Conservation (phyloP, 1,140 invertebrate genomes). For the Paraescarpia echinospica region DNA sequence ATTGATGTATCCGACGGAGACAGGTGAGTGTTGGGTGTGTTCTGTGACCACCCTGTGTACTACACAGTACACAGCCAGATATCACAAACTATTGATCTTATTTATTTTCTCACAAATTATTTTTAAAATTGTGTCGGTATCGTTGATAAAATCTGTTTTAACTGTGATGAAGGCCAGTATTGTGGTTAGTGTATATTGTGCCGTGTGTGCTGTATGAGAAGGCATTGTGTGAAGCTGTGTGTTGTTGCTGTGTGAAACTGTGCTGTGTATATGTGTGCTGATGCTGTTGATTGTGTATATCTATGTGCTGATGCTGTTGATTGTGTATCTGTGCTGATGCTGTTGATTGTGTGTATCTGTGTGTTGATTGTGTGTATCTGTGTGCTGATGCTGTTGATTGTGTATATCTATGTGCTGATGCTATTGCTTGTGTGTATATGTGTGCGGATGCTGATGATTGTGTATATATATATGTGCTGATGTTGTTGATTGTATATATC, state of each 20-base stretch:
- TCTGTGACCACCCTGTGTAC: too few relatives aligned
- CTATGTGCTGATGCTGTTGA: neutral
- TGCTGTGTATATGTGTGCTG: neutral
- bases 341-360: neutral
- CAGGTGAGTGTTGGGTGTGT: neutral
- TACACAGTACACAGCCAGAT: too few relatives aligned
- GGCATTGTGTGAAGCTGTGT: neutral
- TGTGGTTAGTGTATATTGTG: too few relatives aligned
- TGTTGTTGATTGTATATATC: neutral
- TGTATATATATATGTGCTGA: neutral
- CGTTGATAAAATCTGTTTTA: too few relatives aligned
- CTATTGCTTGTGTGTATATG: too few relatives aligned
- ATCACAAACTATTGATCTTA: too few relatives aligned
- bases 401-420: neutral
- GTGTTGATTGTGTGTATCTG: neutral
- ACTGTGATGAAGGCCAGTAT: too few relatives aligned
- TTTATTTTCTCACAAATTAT: too few relatives aligned
- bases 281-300: neutral
- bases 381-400: neutral
- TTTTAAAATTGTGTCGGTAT: too few relatives aligned
- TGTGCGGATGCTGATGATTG: too few relatives aligned
- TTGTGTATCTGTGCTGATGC: neutral
- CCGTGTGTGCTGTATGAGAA: neutral
- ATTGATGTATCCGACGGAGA: slow-evolving; percentile 21
- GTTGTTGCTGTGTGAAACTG: neutral